phyloP scores from a whole-genome alignment of 2,113 vertebrate species.

The Antechinus stuartii region DNA sequence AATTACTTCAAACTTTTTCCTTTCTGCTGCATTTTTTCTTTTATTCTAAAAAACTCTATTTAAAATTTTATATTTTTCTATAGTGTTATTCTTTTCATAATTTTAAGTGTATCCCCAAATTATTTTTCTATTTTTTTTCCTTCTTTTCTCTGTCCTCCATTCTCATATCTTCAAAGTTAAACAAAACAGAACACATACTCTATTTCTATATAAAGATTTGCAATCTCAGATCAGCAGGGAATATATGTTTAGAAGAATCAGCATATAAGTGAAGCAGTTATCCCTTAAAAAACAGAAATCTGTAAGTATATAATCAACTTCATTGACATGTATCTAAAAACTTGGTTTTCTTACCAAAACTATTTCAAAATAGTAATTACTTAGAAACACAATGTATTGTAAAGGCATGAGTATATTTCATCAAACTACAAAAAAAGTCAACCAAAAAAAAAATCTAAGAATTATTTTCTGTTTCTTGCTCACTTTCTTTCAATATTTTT shows the following conservation, averaged over 20 bases:
- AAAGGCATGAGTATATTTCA: neutral
- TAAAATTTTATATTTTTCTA: slow-evolving; percentile 23
- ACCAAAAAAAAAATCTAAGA: neutral
- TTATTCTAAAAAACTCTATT: slow-evolving; percentile 27
- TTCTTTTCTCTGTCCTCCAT: neutral
- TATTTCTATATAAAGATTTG: neutral
- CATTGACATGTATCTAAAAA: neutral
- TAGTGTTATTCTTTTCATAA: neutral
- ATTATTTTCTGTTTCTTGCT: no score
- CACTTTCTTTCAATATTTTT: no score
- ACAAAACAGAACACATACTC: neutral
- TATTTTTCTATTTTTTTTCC: neutral
- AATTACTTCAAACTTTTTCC: slow-evolving; percentile 64
- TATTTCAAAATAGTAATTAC: neutral
- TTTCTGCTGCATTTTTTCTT: slow-evolving; percentile 57
- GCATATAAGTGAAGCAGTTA: neutral
- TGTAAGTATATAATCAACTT: neutral
- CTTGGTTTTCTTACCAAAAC: neutral
- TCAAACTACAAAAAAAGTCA: neutral
- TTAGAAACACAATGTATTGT: neutral
- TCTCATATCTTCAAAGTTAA: slow-evolving; percentile 1
- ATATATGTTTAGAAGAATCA: neutral
- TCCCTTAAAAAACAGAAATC: slow-evolving; percentile 2
- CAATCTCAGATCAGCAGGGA: rapidly evolving
- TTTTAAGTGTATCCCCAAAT: slow-evolving; percentile 9